Evolutionary conservation across 2,113 vertebrate genomes (phyloP), one percentile per base, ranked within the genome.

Genomic region (Hystrix brachyura): DNA sequence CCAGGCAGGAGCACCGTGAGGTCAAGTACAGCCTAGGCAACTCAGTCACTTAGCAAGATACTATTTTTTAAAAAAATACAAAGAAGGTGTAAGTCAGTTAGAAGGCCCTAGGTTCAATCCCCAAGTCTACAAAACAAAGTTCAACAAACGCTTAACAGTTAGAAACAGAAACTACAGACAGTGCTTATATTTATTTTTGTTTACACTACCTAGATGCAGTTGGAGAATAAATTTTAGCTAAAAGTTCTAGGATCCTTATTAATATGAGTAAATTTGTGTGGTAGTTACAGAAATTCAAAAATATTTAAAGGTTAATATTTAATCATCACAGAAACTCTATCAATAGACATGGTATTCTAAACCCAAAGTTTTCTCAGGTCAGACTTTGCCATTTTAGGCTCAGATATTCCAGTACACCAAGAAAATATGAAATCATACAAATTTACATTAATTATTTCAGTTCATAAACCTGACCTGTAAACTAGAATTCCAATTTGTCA

Each of bases 401-500:
- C 53, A 65, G 14, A 87, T 72, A 88, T 59, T 80, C 91, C 2
- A 60, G 12, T 67, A 51, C 8, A 85, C 4, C 64, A 83, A 84
- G 32, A 84, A 57, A 84, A 88, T 60, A 13, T 79, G 72, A 79
- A 94, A 79, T 65, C n/a, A 25, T 15, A 15, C 38, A 71, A 67
- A 38, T 8, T 92, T 55, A 78, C 0, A 12, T 78, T 82, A 87
- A 72, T 17, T 15, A 11, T 55, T 51, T 87, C 6, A 17, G 15
- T 72, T 90, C n/a, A 71, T 67, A 87, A 87, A 67, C 13, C n/a
- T 67, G 34, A 87, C 12, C 69, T 90, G 21, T 19, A 90, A 94
- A 87, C 1, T 13, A 87, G 71, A 94, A 84, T 93, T 95, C 48
- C 3, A 89, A 76, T 76, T 84, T 94, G n/a, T 53, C 67, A 65